phyloP scores from a whole-genome alignment of 2,888 invertebrate species.

The Biston stratarius region DNA sequence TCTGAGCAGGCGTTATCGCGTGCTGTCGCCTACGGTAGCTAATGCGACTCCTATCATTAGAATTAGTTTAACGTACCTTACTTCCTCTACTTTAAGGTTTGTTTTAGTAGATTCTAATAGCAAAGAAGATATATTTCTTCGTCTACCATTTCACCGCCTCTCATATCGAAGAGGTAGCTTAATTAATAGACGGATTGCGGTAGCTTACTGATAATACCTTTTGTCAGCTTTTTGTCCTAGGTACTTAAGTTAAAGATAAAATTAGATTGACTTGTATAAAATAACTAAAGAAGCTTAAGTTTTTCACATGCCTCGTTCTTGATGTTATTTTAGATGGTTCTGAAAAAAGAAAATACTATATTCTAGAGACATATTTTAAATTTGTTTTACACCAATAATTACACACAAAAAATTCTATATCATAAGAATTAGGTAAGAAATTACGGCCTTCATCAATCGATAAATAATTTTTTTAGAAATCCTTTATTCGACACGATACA shows the following conservation, averaged over 20 bases:
- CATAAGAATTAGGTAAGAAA: too few relatives aligned
- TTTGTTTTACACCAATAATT: too few relatives aligned
- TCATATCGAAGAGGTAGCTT: conserved; percentile 72
- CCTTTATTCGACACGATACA: too few relatives aligned
- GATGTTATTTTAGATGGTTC: too few relatives aligned
- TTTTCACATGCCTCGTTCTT: too few relatives aligned
- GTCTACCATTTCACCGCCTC: conserved; percentile 73
- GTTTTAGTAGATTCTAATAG: conserved; percentile 45
- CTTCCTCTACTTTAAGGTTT: conserved; percentile 50
- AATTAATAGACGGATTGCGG: conserved; percentile 82
- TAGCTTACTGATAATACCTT: conserved; percentile 69
- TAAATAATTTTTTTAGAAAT: too few relatives aligned
- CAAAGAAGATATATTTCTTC: conserved; percentile 55
- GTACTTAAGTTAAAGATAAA: conserved; percentile 62
- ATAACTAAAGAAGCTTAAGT: conserved; percentile 28
- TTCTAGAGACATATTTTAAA: too few relatives aligned
- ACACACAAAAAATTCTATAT: too few relatives aligned
- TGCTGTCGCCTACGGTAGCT: conserved; percentile 79
- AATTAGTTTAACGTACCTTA: conserved; percentile 49
- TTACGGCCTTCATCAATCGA: too few relatives aligned
- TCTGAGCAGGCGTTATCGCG: conserved; percentile 72
- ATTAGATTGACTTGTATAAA: conserved; percentile 30
- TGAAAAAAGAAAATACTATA: too few relatives aligned
- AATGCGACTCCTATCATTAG: conserved; percentile 51
- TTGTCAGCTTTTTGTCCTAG: conserved; percentile 73